Evolutionary conservation across 2,888 invertebrate species (phyloP), one percentile per base, ranked within the genome.

Genomic region (Drosophila seclusa): DNA sequence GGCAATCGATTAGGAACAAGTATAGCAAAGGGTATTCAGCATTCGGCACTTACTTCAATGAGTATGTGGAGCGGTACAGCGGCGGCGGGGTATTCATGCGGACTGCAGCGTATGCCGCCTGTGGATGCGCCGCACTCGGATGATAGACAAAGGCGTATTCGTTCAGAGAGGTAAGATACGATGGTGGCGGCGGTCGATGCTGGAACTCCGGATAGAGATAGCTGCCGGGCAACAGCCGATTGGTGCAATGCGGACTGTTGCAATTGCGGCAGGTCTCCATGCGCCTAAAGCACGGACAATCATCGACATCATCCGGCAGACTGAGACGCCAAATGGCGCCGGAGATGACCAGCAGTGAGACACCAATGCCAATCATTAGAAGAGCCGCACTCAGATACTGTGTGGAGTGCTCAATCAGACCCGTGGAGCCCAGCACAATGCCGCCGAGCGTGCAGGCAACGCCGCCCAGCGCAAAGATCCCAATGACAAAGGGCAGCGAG

Each of bases 161-260:
- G 93, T 98, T 98, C 97, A 98, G 97, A 74, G 98, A 98, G 5
- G 98, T 98, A 94, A 98, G 97, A 93, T 99, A 99, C 75, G 98
- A 97, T 32, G 99, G 99, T 50, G 99, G 99, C 45, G 99, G 99
- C 32, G 98, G 98, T 83, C 98, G 95, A 93, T 97, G 98, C 92
- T 98, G 98, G 92, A 99, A 99, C 94, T 99, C 99, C 4, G 98
- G 98, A 93, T 98, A 98, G 94, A 98, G 95, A 90, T 97, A 97
- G 91, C 97, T 97, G 32, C 91, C 90, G 0, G 97, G 97, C 92
- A 98, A 96, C 92, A 97, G 96, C 0, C 97, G 96, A 73, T 97
- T 94, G 50, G 96, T 97, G 74, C 93, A 92, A 90, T 96, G 97
- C 57, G 96, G 95, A 81, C 95, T 94, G 76, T 95, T 93, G 73